A percentile compares a stretch with the other conserved stretches of the same genome.
Conservation (phyloP, 1,140 invertebrate species). For the Arion vulgaris region DNA sequence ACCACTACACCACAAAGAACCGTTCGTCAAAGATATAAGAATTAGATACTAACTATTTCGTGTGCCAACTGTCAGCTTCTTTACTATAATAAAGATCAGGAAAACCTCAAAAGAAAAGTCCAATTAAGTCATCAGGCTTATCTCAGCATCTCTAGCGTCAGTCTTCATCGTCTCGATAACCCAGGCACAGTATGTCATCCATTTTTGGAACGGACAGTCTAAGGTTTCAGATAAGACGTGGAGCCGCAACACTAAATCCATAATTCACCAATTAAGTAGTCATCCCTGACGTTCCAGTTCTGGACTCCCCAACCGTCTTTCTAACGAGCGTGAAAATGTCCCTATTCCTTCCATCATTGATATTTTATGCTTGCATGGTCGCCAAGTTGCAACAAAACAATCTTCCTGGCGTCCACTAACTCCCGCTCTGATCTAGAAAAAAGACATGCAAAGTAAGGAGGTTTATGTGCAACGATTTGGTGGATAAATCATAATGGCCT, state of each 20-base stretch:
- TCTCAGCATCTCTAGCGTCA: not conserved
- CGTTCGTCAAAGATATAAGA: not conserved
- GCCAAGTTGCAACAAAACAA: not conserved
- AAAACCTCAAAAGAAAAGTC: not conserved
- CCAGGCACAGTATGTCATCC: not conserved
- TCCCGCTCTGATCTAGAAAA: not conserved
- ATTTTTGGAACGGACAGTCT: not conserved
- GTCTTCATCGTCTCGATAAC: not conserved
- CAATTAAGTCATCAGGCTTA: not conserved
- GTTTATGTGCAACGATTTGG: not conserved
- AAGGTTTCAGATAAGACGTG: not conserved
- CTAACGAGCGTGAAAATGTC: not conserved
- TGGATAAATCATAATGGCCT: not conserved
- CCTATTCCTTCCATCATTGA: not conserved
- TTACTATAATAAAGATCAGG: not conserved
- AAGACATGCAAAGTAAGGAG: not conserved
- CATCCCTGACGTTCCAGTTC: not conserved
- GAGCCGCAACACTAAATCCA: not conserved
- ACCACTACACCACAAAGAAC: too few relatives aligned
- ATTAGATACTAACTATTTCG: not conserved
- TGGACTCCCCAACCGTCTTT: not conserved
- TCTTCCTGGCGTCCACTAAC: not conserved
- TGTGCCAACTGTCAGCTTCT: not conserved
- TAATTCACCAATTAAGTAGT: slow-evolving; percentile 6
- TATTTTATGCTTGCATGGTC: not conserved